Percentiles rank a stretch among this genome's conserved stretches.
Conservation (phyloP, 2,888 invertebrate species). For the Allacma fusca region DNA sequence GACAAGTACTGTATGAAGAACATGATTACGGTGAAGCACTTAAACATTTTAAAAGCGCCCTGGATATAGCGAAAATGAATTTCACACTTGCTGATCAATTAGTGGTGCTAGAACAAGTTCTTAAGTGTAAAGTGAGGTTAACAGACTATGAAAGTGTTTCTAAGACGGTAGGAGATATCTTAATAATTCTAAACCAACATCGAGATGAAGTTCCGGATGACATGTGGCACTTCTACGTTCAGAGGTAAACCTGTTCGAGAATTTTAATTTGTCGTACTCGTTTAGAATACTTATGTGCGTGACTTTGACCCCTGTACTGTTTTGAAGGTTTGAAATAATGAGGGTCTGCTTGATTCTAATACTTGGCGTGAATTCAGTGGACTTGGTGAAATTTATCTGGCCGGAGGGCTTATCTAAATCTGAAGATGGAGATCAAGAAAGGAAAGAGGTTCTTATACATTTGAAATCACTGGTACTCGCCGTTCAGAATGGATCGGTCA, state of each 20-base stretch:
- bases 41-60: constrained; percentile 54
- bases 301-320: too few relatives aligned
- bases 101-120: constrained; percentile 50
- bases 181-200: constrained; percentile 40
- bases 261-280: neutral
- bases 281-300: neutral
- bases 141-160: constrained; percentile 59
- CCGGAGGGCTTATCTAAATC: constrained; percentile 43
- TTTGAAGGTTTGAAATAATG: constrained; percentile 52
- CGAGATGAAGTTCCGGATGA: constrained; percentile 40
- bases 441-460: constrained; percentile 47
- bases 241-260: constrained; percentile 10
- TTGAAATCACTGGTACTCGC: constrained; percentile 58
- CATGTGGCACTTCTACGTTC: constrained; percentile 13
- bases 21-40: constrained; percentile 56
- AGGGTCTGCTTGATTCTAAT: constrained; percentile 58
- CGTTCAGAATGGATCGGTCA: constrained; percentile 53
- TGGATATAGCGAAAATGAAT: constrained; percentile 50
- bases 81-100: constrained; percentile 58
- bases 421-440: constrained; percentile 30
- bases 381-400: constrained; percentile 58
- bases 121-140: constrained; percentile 57
- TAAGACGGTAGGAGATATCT: constrained; percentile 55
- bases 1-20: constrained; percentile 47
- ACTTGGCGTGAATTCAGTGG: constrained; percentile 53